Evolutionary conservation across 2,113 vertebrate genomes (phyloP).

Genomic region (Dermatemys mawii): DNA sequence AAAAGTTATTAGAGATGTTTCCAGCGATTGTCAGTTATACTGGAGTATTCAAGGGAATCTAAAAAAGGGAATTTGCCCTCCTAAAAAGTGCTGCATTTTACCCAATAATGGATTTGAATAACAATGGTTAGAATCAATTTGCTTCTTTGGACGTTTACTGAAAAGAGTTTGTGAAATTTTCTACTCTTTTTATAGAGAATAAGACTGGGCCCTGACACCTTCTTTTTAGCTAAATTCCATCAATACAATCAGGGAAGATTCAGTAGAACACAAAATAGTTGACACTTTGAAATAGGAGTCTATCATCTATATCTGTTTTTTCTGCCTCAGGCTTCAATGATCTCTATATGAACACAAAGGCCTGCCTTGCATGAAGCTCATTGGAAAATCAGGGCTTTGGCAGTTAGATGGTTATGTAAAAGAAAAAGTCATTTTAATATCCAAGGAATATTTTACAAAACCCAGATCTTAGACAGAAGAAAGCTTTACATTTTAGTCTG

Average conservation of each 20-base stretch:
- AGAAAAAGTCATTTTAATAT: not conserved
- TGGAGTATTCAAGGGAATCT: slow-evolving; percentile 44
- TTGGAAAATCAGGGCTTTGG: not conserved
- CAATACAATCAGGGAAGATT: not conserved
- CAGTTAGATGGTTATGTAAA: accelerated
- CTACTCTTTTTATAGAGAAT: not conserved
- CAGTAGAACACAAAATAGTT: not conserved
- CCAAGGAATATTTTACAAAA: not conserved
- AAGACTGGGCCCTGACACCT: not conserved
- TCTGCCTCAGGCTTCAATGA: not conserved
- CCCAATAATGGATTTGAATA: not conserved
- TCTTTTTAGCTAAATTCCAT: not conserved
- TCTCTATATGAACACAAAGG: not conserved
- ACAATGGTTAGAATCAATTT: not conserved
- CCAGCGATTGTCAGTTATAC: slow-evolving; percentile 60
- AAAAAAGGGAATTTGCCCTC: slow-evolving; percentile 53
- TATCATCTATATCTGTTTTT: not conserved
- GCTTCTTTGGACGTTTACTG: slow-evolving; percentile 4
- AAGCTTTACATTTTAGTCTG: not conserved
- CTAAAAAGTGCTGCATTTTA: slow-evolving; percentile 57
- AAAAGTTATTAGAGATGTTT: slow-evolving; percentile 70
- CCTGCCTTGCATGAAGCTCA: not conserved
- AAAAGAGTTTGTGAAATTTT: not conserved
- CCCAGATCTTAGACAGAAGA: not conserved
- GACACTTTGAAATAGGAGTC: not conserved